Conservation (phyloP, 2,113 vertebrate genomes). For the Willisornis vidua region DNA sequence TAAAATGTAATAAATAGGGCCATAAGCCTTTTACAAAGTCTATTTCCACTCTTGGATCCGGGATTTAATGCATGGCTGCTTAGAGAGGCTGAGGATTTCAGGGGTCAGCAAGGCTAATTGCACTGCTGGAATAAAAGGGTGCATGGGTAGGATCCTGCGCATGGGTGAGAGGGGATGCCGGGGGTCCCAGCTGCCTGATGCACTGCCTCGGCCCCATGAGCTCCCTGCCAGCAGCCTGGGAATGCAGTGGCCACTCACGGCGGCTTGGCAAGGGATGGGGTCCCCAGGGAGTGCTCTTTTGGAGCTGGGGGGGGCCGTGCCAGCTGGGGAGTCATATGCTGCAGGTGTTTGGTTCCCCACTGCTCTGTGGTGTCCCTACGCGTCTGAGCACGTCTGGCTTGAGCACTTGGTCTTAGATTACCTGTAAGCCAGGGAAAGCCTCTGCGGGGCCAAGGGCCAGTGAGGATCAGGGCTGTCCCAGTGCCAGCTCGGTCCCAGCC, state of each 20-base stretch:
- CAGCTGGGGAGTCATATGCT: background rate
- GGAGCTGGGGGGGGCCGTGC: fast-evolving
- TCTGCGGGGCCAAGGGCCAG: background rate
- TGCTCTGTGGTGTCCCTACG: background rate
- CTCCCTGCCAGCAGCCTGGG: background rate
- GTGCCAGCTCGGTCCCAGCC: background rate
- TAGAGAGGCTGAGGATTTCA: conserved; percentile 71
- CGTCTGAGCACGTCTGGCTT: background rate
- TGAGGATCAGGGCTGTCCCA: background rate
- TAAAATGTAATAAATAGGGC: conserved; percentile 75
- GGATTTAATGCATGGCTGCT: conserved; percentile 79
- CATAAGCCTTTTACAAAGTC: conserved; percentile 77
- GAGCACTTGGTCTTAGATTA: background rate
- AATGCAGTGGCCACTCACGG: fast-evolving
- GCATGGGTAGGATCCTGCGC: background rate
- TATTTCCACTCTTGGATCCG: conserved; percentile 77
- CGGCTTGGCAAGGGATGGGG: background rate
- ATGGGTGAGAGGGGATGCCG: fast-evolving
- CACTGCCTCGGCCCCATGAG: fast-evolving
- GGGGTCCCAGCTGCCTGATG: background rate
- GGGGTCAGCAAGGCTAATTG: conserved; percentile 78
- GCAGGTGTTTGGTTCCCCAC: background rate
- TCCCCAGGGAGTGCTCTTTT: background rate
- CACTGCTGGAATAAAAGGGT: conserved; percentile 65
- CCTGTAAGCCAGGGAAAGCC: background rate